A percentile compares a stretch with the other conserved stretches of the same genome.
Evolutionary conservation across 2,797 vertebrate genomes (phyloP).

Genomic region (Pelodytes ibericus): DNA sequence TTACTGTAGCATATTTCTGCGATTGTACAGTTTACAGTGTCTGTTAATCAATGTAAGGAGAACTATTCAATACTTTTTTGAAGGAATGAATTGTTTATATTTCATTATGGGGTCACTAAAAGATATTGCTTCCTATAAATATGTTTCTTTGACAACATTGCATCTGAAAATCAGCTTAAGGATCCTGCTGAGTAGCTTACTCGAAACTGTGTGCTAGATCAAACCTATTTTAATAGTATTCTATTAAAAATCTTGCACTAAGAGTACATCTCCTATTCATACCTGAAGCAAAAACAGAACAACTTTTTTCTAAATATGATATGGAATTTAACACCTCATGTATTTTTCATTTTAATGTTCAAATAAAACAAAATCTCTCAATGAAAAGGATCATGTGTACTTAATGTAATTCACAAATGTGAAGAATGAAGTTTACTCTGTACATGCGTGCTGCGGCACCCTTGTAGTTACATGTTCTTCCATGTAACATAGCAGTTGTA

Average conservation of each 20-base stretch:
- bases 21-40: conserved; percentile 73
- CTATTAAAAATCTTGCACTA: conserved; percentile 62
- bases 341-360: conserved; percentile 71
- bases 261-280: conserved; percentile 59
- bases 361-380: conserved; percentile 71
- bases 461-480: conserved; percentile 78
- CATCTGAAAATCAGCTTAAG: conserved; percentile 69
- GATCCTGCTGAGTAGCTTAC: conserved; percentile 64
- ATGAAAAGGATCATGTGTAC: conserved; percentile 73
- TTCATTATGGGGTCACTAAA: conserved; percentile 59
- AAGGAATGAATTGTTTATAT: conserved; percentile 54
- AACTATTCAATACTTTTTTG: conserved; percentile 47
- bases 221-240: conserved; percentile 61
- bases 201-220: conserved; percentile 67
- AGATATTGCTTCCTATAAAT: conserved; percentile 65
- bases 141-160: conserved; percentile 68
- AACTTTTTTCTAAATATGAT: conserved; percentile 67
- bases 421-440: conserved; percentile 73
- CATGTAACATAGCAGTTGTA: conserved; percentile 80
- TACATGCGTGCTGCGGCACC: conserved; percentile 73
- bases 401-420: conserved; percentile 77
- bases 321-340: conserved; percentile 71
- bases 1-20: conserved; percentile 68
- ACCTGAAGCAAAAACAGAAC: conserved; percentile 60
- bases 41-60: conserved; percentile 63